Evolutionary conservation across 2,888 invertebrate species (phyloP), one percentile per base, ranked within the genome.

Genomic region (Noctua janthe): DNA sequence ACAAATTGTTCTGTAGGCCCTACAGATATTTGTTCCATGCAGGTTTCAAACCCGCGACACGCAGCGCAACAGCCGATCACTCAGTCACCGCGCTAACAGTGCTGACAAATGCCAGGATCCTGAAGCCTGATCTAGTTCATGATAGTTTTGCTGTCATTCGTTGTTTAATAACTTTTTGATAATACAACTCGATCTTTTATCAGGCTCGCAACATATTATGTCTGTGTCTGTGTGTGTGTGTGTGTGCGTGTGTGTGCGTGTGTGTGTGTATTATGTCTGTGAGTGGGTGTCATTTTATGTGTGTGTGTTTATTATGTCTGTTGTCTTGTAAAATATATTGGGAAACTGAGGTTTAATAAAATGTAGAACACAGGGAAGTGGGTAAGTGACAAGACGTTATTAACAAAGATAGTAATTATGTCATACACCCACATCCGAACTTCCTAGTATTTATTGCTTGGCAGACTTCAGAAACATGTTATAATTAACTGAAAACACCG

Each of bases 401-500:
- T 51, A 15, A n/a, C 56, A 56, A 43, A 59, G 23, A 35, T 56
- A n/a, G 43, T 13, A 59, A 75, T 47, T n/a, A 75, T 17, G 13
- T 5, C 4, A n/a, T 10, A 75, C 13, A n/a, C 35, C 20, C 13
- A 59, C 35, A 20, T 47, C 7, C 17, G 4, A n/a, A 5, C 43
- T 56, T 56, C 29, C 17, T 23, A 54, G 20, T 8, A 51, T 29
- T 20, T 29, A 23, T 75, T 29, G 35, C 17, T 47, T 23, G 17
- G 10, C 23, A 39, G 13, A 10, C n/a, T 76, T 59, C 20, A 1
- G 5, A 56, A 59, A 75, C 17, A 76, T 10, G 15, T 1, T 17
- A n/a, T 76, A 35, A 76, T 76, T 59, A 59, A 39, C n/a, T 49
- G 49, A 20, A 39, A 49, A 7, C 51, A 39, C n/a, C 35, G 35